phyloP scores from a whole-genome alignment of 2,888 invertebrate genomes.

The Eudemis profundana region DNA sequence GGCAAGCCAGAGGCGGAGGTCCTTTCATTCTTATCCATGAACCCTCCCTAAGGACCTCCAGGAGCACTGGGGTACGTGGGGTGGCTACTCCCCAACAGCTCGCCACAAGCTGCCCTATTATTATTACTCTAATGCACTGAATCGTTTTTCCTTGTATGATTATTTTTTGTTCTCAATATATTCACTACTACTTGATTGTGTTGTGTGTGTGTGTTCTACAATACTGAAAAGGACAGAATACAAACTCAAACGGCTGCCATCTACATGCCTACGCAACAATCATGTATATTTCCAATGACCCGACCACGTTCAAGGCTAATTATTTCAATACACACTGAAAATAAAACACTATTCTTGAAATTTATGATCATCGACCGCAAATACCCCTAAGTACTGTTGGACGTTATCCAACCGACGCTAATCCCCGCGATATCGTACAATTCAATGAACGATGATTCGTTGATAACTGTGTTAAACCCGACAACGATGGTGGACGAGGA shows the following conservation, averaged over 20 bases:
- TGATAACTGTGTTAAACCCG: conserved; percentile 38
- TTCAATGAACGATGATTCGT: conserved; percentile 43
- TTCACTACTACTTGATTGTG: no score
- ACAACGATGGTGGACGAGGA: conserved; percentile 32
- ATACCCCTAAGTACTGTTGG: conserved; percentile 25
- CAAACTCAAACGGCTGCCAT: not conserved
- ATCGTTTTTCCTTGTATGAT: no score
- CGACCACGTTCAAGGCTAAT: conserved; percentile 23
- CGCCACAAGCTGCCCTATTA: no score
- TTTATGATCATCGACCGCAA: conserved; percentile 7
- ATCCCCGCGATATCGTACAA: conserved; percentile 32
- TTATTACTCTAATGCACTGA: no score
- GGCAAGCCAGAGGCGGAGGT: no score
- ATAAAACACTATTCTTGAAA: conserved; percentile 23
- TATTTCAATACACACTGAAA: conserved; percentile 26
- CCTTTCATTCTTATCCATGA: no score
- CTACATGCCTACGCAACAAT: not conserved
- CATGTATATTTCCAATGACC: not conserved
- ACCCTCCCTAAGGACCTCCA: no score
- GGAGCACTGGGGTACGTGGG: no score
- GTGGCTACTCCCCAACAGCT: no score
- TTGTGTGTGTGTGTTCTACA: no score
- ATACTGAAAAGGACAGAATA: not conserved
- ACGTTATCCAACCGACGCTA: conserved; percentile 34
- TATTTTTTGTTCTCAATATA: no score